Base-by-base conservation (phyloP, 1,140 invertebrate genomes). In the Drosophila setifemur region DNA sequence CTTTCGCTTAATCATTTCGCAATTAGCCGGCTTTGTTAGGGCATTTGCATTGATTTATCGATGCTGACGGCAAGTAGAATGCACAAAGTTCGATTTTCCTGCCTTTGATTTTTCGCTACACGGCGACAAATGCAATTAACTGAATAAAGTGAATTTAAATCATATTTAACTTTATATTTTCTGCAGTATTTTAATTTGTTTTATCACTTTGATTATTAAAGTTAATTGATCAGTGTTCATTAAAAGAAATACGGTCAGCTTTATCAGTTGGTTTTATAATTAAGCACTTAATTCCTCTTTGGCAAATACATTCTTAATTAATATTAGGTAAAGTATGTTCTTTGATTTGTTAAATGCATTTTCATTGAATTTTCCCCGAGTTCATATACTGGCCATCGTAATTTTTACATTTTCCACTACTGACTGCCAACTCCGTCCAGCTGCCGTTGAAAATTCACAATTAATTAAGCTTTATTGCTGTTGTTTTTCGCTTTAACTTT, bases 1-100 rank as follows among this genome's bases (percentile, higher is more conserved):
- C 63, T 77, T 73, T 60, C 57, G 68, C 63, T 78, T 61, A 74
- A 78, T 70, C 69, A 83, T 73, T 78, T 66, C 9, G 53, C 58
- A 77, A 83, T 83, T 85, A 83, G 47, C 74, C 71, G 53, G 28
- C 33, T 66, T 47, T 71, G 28, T 40, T 47, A 35, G 35, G 45
- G 40, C 49, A 37, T 61, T 60, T 43, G 39, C 57, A 69, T 43
- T 69, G 52, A 69, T 49, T 71, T 52, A 64, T 64, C 26, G 57
- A 26, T 11, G 25, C 2, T 64, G 58, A 25, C 39, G 55, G 25
- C 12, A 64, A 64, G 60, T 63, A 23, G 29, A 14, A 16, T 16
- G 9, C 1, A 8, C n/a, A n/a, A n/a, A n/a, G n/a, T 45, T 21
- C 18, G 40, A 28, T 39, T 53, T 42, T 14, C 16, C 25, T 25